Percentiles rank a stretch among this genome's conserved stretches.
Evolutionary conservation across 2,113 vertebrate species (phyloP).

Genomic region (Phodopus roborovskii): DNA sequence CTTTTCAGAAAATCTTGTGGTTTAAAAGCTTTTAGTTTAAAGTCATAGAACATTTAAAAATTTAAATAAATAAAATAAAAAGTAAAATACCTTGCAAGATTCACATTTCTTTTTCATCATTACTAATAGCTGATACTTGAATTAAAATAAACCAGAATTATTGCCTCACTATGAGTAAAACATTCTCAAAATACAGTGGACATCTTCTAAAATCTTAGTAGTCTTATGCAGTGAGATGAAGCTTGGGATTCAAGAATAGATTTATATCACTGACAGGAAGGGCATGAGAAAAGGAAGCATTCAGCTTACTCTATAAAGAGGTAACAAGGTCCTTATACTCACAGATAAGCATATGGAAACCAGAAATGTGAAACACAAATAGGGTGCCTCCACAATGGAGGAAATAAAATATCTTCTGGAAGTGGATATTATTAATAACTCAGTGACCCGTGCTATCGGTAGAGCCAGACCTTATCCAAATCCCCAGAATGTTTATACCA

Average conservation of each 20-base stretch:
- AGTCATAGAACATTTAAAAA: neutral
- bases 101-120: neutral
- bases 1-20: neutral
- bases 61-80: neutral
- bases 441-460: neutral
- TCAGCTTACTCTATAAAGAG: neutral
- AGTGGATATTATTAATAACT: neutral
- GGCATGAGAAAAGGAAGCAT: neutral
- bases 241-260: neutral
- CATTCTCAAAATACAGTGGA: neutral
- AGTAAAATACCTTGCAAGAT: neutral
- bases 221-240: neutral
- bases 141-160: neutral
- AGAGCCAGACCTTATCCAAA: neutral
- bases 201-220: neutral
- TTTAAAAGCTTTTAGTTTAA: neutral
- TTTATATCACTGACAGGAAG: neutral
- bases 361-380: neutral
- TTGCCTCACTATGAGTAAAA: neutral
- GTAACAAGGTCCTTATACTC: neutral
- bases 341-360: neutral
- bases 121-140: neutral
- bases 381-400: neutral
- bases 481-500: neutral
- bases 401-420: neutral